A percentile compares a stretch with the other conserved stretches of the same genome.
Evolutionary conservation across 2,888 invertebrate genomes (phyloP).

Genomic region (Ormyrus labotus): DNA sequence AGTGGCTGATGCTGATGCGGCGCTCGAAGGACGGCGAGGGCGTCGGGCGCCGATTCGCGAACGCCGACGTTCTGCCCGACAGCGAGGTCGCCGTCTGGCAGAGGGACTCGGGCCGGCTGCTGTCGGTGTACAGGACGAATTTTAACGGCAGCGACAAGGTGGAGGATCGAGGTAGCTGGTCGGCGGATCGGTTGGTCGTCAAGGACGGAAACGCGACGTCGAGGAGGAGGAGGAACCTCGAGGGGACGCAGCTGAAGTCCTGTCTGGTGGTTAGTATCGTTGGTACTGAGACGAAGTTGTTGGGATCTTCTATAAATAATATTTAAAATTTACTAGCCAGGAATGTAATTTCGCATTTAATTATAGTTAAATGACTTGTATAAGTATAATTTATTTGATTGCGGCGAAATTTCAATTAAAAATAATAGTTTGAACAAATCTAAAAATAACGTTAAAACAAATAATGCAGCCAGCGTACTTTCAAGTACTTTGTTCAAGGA

Average conservation of each 20-base stretch:
- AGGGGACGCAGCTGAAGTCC: slow-evolving; percentile 64
- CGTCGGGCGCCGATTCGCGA: slow-evolving; percentile 50
- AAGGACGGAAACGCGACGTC: slow-evolving; percentile 50
- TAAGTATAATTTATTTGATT: too few species aligned
- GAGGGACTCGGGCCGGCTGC: slow-evolving; percentile 46
- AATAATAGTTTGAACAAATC: too few species aligned
- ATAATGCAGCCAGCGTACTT: too few species aligned
- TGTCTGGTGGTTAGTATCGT: slow-evolving; percentile 63
- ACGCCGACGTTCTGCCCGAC: slow-evolving; percentile 64
- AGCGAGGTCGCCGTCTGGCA: slow-evolving; percentile 66
- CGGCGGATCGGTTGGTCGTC: neutral
- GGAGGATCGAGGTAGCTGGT: slow-evolving; percentile 67
- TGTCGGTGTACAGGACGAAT: slow-evolving; percentile 62
- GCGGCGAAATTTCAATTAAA: too few species aligned
- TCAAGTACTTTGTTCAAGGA: too few species aligned
- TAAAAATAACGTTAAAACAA: too few species aligned
- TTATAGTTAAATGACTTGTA: too few species aligned
- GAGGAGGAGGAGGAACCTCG: slow-evolving; percentile 64
- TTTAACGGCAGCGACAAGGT: slow-evolving; percentile 58
- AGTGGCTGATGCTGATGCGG: slow-evolving; percentile 65
- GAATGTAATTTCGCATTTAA: too few species aligned
- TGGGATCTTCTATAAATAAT: too few species aligned
- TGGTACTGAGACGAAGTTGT: too few species aligned
- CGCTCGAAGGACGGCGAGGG: slow-evolving; percentile 18
- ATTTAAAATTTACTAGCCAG: too few species aligned